phyloP scores from a whole-genome alignment of 1,140 invertebrate species.

The Heliconius eleuchia region DNA sequence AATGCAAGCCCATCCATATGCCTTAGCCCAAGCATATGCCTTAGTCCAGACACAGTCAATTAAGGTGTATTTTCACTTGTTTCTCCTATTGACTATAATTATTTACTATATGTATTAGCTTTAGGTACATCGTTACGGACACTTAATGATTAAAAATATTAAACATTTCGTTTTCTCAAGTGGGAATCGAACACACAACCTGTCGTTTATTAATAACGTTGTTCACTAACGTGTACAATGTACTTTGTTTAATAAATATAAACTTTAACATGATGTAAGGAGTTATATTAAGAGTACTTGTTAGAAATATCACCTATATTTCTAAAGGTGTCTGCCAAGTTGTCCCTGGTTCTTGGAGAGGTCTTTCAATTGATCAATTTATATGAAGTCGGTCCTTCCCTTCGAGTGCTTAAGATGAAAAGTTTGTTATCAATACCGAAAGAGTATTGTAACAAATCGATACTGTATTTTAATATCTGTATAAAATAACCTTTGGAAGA shows the following conservation, averaged over 20 bases:
- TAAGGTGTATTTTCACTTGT: no score
- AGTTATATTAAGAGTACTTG: slow-evolving; percentile 29
- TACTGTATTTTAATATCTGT: slow-evolving; percentile 25
- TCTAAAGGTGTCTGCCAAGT: slow-evolving; percentile 34
- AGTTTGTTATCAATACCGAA: slow-evolving; percentile 33
- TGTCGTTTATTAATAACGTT: neutral
- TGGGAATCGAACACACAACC: no score
- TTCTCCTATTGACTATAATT: no score
- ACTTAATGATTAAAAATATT: no score
- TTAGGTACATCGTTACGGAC: no score
- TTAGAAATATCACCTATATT: slow-evolving; percentile 26
- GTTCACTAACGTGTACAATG: neutral
- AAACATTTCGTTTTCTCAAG: no score
- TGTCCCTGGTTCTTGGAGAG: slow-evolving; percentile 30
- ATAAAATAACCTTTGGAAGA: slow-evolving; percentile 22
- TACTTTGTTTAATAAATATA: no score
- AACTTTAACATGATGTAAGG: slow-evolving; percentile 20
- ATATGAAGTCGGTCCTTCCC: slow-evolving; percentile 31
- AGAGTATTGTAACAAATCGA: slow-evolving; percentile 33
- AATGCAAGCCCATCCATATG: no score
- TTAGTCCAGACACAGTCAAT: no score
- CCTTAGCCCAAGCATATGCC: no score
- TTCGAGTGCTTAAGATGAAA: slow-evolving; percentile 32
- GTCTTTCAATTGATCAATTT: slow-evolving; percentile 43
- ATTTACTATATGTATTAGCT: no score